Evolutionary conservation across 2,797 vertebrate genomes (phyloP), one percentile per base, ranked within the genome.

Genomic region (Gallinago stenura): DNA sequence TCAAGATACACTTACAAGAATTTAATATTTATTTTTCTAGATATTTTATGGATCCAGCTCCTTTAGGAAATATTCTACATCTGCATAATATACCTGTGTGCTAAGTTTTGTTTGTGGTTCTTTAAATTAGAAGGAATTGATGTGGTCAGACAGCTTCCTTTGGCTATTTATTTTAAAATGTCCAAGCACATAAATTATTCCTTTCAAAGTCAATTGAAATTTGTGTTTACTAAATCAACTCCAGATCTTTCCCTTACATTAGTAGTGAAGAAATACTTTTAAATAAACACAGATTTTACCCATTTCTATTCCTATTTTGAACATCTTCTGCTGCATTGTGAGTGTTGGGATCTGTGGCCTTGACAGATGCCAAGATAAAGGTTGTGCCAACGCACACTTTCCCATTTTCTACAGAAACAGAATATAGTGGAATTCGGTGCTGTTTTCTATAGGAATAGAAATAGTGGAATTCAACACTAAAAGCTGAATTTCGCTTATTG

Each of bases 191-290:
- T 93, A 88, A 94, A 83, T 96, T 92, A 88, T 60, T 83, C 28
- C 11, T 90, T 92, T 96, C 86, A 84, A 96, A 92, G 66, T 86
- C 72, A 92, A 3, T 69, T 89, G 79, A 84, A 88, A 85, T 72
- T 93, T 96, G 76, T 93, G 69, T 89, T 96, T 88, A 64, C 72
- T 93, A 95, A 94, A 95, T 94, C 83, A 96, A 72, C 60, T 97
- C 89, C 92, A 95, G 89, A 87, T 90, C 57, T 80, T 80, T 64
- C 57, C 10, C 18, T 87, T 71, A 22, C 12, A 43, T 78, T 91
- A 73, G 57, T 30, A 75, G 31, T 71, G 41, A 83, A 92, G 57
- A 90, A 95, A 48, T 69, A 76, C 54, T 93, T 93, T 33, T 28
- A 84, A 96, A 86, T 58, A 31, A 78, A 71, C 39, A 30, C 43